phyloP scores from a whole-genome alignment of 1,140 invertebrate species.

The Aphis craccivora region DNA sequence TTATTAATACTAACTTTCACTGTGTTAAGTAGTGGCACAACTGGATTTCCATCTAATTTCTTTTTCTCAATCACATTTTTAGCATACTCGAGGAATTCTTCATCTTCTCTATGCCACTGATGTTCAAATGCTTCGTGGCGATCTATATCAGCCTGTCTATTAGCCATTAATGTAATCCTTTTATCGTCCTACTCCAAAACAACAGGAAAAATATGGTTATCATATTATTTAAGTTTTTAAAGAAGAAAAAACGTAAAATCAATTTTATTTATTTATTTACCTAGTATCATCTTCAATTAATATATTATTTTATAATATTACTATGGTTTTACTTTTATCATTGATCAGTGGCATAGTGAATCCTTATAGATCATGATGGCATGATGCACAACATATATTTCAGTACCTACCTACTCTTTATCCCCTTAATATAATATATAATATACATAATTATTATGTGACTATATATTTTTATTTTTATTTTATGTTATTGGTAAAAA shows the following conservation, averaged over 20 bases:
- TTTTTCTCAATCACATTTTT: background rate
- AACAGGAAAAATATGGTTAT: background rate
- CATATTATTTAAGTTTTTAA: no score
- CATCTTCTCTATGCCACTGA: background rate
- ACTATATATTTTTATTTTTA: no score
- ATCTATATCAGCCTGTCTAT: constrained; percentile 22
- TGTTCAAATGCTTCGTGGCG: background rate
- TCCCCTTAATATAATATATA: no score
- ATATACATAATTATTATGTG: no score
- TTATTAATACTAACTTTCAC: background rate
- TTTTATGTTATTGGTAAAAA: no score
- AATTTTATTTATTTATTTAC: background rate
- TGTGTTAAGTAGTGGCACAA: background rate
- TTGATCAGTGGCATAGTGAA: no score
- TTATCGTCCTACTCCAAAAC: background rate
- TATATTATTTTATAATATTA: no score
- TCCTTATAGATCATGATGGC: no score
- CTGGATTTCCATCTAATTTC: background rate
- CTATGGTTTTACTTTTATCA: no score
- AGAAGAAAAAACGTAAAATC: background rate
- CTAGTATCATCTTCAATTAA: no score
- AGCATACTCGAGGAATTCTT: constrained; percentile 29
- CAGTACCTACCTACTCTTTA: no score
- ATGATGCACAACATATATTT: no score
- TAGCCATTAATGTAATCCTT: background rate